Base-by-base conservation (phyloP, 2,888 invertebrate genomes). In the Baronia brevicornis region DNA sequence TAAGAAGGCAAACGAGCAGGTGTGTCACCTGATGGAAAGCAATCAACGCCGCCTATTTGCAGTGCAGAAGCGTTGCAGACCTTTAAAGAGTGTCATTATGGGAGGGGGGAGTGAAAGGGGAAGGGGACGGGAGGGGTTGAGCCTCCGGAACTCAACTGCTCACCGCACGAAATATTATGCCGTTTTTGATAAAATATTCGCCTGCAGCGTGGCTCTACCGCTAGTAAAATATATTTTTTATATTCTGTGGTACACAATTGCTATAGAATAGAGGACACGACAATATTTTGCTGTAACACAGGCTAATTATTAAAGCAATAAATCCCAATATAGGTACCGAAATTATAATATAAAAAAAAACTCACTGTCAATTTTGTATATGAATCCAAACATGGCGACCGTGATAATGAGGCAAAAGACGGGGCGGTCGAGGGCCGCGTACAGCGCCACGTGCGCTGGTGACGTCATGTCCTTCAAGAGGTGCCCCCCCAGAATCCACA, bases 381-480 rank as follows among this genome's bases (percentile, higher is more conserved):
- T 65, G 14, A 73, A 69, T 0, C 74, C 79, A 1, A 78, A 60
- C 46, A 79, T 43, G 3, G 71, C 70, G 5, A 66, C 13, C 3
- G 56, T 54, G 5, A 71, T 67, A 33, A 73, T 47, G 13, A 61
- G 33, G 1, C 63, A 60, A 60, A 80, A 79, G 6, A 74, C 52
- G 2, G 79, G 70, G 0, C 79, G 50, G 59, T 80, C 79, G 14
- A 67, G 26, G 2, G 70, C 74, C 0, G 78, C 77, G 5, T 77
- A 61, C 33, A 60, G 60, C 2, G 77, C 75, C 5, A 66, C 70
- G 3, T 51, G 39, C n/a, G 39, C 46, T 1, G 64, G 54, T 25
- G 41, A 30, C 0, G 68, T 68, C 5, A 59, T 49, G 5, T 53
- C 59, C 3, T 46, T 29, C 26, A 70, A 60, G 36, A 43, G 24